These are phyloP conservation scores for Carterocephalus palaemon DNA, from an alignment of 2,888 invertebrate genomes.

Conservation along the genomic window DNA sequence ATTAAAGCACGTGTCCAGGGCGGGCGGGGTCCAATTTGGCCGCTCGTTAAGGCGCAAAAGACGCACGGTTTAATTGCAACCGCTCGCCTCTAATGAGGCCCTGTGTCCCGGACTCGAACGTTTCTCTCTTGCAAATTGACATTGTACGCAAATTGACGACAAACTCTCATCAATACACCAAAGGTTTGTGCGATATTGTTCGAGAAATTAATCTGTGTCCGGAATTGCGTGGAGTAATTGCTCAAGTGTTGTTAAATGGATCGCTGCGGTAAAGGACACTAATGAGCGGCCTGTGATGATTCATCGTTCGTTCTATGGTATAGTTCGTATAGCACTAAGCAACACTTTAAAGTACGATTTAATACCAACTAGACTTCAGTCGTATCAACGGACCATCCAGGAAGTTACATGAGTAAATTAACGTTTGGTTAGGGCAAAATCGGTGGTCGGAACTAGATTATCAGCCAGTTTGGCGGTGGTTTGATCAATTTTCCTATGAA, in stretches of 20 bases:
- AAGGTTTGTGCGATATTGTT: constrained; percentile 39
- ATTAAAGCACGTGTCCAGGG: constrained; percentile 64
- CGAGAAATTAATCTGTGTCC: constrained; percentile 16
- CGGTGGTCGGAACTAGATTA: constrained; percentile 17
- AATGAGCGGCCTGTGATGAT: constrained; percentile 3
- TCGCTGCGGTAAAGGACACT: constrained; percentile 3
- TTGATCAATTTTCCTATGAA: constrained; percentile 20
- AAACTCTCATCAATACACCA: constrained; percentile 47
- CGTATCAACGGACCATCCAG: too few relatives aligned
- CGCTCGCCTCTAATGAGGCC: constrained; percentile 73
- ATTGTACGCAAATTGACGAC: constrained; percentile 70
- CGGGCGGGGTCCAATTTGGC: constrained; percentile 67
- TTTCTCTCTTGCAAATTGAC: constrained; percentile 69
- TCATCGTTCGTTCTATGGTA: too few relatives aligned
- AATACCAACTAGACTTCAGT: too few relatives aligned
- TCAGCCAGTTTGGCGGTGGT: constrained; percentile 19
- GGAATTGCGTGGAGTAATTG: constrained; percentile 2
- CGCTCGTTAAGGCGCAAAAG: constrained; percentile 76
- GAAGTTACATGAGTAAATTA: constrained; percentile 2
- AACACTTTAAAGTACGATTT: not conserved
- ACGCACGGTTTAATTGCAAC: constrained; percentile 75
- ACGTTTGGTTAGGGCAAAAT: constrained; percentile 8
- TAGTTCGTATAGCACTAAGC: too few relatives aligned
- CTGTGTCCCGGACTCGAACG: constrained; percentile 58
- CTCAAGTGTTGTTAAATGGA: constrained; percentile 7